Conservation (phyloP, 2,888 invertebrate genomes). For the Mythimna lalbum region DNA sequence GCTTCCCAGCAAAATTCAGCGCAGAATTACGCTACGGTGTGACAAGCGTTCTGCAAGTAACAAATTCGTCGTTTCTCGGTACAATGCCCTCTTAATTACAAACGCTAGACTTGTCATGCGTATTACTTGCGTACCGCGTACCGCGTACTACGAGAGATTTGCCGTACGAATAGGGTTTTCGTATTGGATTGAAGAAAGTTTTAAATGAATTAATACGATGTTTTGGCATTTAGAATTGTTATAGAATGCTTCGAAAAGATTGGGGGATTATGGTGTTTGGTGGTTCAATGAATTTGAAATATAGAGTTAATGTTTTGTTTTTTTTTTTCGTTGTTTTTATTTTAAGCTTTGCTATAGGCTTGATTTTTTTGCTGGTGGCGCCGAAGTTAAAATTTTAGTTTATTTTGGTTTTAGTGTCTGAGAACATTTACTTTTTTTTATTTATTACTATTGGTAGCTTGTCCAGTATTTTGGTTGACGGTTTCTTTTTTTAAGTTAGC, state of each 20-base stretch:
- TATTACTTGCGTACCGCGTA: slow-evolving; percentile 62
- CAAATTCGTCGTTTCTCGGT: slow-evolving; percentile 64
- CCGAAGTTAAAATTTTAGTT: no score
- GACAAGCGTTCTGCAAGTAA: slow-evolving; percentile 58
- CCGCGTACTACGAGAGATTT: slow-evolving; percentile 59
- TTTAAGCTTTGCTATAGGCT: no score
- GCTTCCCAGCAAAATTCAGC: slow-evolving; percentile 23
- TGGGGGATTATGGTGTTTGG: slow-evolving; percentile 21
- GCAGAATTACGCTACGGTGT: slow-evolving; percentile 62
- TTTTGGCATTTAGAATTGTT: slow-evolving; percentile 30
- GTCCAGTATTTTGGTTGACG: no score
- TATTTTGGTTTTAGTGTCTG: no score
- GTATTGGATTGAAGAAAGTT: slow-evolving; percentile 54
- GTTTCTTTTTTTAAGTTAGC: no score
- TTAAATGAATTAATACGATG: slow-evolving; percentile 50
- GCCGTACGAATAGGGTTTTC: slow-evolving; percentile 56
- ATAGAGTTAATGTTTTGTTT: no score
- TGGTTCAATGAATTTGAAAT: no score
- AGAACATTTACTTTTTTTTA: no score
- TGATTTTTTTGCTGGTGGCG: no score
- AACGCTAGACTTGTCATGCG: slow-evolving; percentile 65
- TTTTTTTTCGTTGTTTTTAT: background rate
- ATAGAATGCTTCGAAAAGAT: slow-evolving; percentile 10
- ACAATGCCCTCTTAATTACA: slow-evolving; percentile 74
- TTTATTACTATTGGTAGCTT: no score